A percentile compares a stretch with the other conserved stretches of the same genome.
phyloP scores from a whole-genome alignment of 2,888 invertebrate genomes.

The Apodemia zela region DNA sequence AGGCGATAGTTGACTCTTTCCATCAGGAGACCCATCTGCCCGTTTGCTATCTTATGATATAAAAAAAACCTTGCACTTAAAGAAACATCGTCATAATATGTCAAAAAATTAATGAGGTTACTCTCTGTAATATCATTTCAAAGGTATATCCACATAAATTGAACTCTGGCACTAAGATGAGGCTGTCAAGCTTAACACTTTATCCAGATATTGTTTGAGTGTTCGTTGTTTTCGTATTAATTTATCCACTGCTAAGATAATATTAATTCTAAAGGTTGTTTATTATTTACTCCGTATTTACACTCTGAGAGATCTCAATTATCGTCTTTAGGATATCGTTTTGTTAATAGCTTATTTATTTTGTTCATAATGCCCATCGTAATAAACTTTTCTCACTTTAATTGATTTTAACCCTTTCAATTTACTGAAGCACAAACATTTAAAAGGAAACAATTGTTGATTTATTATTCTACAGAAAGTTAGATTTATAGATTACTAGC shows the following conservation, averaged over 20 bases:
- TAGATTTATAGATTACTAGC: too few relatives aligned
- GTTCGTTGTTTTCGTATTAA: conserved; percentile 50
- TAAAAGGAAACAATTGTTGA: neutral
- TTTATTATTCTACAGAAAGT: neutral
- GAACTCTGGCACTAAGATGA: conserved; percentile 36
- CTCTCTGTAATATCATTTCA: neutral
- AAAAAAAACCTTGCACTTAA: too few relatives aligned
- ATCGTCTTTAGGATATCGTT: conserved; percentile 53
- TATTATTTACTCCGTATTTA: conserved; percentile 48
- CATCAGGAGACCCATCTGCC: too few relatives aligned
- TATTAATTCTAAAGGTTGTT: conserved; percentile 43
- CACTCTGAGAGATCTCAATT: conserved; percentile 41
- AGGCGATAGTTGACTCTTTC: too few relatives aligned
- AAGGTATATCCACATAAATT: conserved; percentile 37
- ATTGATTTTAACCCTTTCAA: conserved; percentile 21
- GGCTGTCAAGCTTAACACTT: conserved; percentile 48
- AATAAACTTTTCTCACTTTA: conserved; percentile 24
- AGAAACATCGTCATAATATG: too few relatives aligned
- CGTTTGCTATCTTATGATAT: too few relatives aligned
- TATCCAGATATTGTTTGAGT: conserved; percentile 51
- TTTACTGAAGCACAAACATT: neutral
- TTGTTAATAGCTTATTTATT: conserved; percentile 60
- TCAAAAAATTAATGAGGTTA: neutral
- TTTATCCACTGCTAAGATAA: conserved; percentile 48
- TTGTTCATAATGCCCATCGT: conserved; percentile 25